Conservation (phyloP, 2,797 vertebrate species). For the Sebastiscus tertius region DNA sequence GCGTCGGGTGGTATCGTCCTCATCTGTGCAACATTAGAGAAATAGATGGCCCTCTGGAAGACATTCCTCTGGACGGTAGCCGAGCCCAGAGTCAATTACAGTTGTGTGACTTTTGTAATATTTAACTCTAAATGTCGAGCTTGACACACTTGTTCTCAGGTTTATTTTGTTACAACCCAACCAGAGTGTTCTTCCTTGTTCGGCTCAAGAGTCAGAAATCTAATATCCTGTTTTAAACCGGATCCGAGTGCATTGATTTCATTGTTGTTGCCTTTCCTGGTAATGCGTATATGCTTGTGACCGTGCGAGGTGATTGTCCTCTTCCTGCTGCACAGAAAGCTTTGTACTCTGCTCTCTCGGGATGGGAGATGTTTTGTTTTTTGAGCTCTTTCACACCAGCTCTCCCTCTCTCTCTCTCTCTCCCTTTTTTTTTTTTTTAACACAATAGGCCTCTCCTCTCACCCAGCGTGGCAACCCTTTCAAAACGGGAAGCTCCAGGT, state of each 20-base stretch:
- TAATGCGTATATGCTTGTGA: constrained; percentile 65
- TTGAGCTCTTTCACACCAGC: constrained; percentile 74
- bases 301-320: constrained; percentile 66
- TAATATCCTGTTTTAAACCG: constrained; percentile 58
- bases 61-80: constrained; percentile 60
- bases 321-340: constrained; percentile 65
- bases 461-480: constrained; percentile 76
- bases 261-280: constrained; percentile 55
- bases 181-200: background rate
- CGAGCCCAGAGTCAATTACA: background rate
- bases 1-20: constrained; percentile 59
- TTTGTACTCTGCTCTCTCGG: constrained; percentile 64
- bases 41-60: constrained; percentile 65
- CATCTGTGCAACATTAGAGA: constrained; percentile 74
- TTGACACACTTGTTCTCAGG: background rate
- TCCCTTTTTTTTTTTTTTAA: background rate
- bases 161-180: background rate
- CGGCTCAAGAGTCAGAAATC: constrained; percentile 33
- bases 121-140: background rate
- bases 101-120: background rate
- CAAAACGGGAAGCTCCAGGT: constrained; percentile 89
- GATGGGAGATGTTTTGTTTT: constrained; percentile 76
- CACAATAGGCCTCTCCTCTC: constrained; percentile 72
- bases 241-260: constrained; percentile 64
- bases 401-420: constrained; percentile 27